These are phyloP conservation scores for Nephrotoma flavescens DNA, from an alignment of 2,888 invertebrate genomes.

Conservation along the genomic window DNA sequence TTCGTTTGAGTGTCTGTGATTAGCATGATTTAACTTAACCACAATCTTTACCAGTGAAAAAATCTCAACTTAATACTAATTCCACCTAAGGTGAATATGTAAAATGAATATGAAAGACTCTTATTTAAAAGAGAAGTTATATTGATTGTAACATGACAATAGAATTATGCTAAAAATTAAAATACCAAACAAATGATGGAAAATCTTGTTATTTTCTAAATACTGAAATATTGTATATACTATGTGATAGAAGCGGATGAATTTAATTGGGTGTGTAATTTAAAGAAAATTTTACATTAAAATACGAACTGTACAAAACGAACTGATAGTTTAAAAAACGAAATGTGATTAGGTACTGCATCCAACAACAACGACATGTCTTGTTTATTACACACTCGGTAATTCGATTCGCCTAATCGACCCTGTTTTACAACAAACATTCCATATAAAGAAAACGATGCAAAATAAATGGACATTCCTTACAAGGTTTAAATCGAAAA, in stretches of 20 bases:
- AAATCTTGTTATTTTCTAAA: neutral
- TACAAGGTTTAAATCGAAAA: neutral
- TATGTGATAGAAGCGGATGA: neutral
- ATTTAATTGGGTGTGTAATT: neutral
- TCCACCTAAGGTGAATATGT: neutral
- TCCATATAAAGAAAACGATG: neutral
- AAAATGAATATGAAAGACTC: neutral
- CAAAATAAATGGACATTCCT: neutral
- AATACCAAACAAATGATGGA: neutral
- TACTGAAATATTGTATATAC: neutral
- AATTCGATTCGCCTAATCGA: neutral
- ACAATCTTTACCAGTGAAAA: neutral
- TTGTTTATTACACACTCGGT: neutral
- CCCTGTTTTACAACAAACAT: neutral
- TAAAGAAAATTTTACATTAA: neutral
- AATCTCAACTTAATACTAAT: neutral
- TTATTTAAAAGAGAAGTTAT: neutral
- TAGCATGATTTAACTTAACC: neutral
- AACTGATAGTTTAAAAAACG: neutral
- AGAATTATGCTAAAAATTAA: neutral
- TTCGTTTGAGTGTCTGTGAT: neutral
- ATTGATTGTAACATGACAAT: neutral
- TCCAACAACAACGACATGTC: neutral
- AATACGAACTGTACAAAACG: neutral
- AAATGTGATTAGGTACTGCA: neutral